Base-by-base conservation (phyloP, 2,113 vertebrate species). In the Patagioenas fasciata region DNA sequence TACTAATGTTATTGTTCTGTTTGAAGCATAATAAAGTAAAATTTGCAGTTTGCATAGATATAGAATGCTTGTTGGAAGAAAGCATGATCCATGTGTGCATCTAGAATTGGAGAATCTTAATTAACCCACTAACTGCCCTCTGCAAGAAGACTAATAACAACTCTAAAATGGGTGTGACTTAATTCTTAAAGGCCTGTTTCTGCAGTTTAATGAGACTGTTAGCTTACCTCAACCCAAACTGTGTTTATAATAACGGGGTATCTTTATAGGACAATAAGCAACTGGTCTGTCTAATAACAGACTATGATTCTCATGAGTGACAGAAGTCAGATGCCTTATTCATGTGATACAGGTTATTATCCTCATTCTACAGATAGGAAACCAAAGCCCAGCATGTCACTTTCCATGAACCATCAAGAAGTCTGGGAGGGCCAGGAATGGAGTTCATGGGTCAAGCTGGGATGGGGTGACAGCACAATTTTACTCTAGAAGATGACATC, bases 1-100 rank as follows among this genome's bases (percentile, higher is more conserved):
- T 92, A 80, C 78, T 91, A 94, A 95, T 70, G 61, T 58, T 94
- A 92, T 69, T 94, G 62, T 88, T 91, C 82, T 66, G n/a, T 91
- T 64, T 91, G 79, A 95, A 77, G 51, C 67, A 79, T 31, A 85
- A 81, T 67, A 80, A 74, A 92, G 72, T 65, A 80, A 78, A 96
- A 85, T 48, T 51, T 85, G 53, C 32, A 61, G 57, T 65, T 88
- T 72, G 32, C 2, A 5, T 28, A 50, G n/a, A 57, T 20, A 24
- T 36, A 38, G 77, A 70, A 53, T 36, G 38, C 34, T 56, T 75
- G 32, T 65, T 18, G 2, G 50, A 95, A 87, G 42, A 65, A 93
- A 85, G 71, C 9, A 34, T 23, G 70, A 72, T 42, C 4, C 0
- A 29, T 58, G 20, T 0, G 0, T 47, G 48, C 90, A 80, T 85